Conservation (phyloP, 2,113 vertebrate species). For the Rhinopomastus cyanomelas region DNA sequence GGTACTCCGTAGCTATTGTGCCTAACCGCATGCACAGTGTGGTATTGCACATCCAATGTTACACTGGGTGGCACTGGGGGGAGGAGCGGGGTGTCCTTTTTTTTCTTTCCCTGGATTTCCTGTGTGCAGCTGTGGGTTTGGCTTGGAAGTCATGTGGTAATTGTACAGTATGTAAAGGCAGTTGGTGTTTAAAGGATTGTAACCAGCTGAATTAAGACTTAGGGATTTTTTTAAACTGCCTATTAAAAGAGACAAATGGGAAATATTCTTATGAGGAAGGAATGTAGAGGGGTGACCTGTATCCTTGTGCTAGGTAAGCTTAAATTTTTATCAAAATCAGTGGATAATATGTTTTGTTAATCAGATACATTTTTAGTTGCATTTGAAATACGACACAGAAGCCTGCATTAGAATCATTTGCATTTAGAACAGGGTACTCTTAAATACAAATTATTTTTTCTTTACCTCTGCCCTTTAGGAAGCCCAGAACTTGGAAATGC, state of each 20-base stretch:
- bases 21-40: background rate
- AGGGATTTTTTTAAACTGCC: background rate
- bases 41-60: background rate
- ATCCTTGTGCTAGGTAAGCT: background rate
- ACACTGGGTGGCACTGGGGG: background rate
- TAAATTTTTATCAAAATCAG: background rate
- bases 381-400: background rate
- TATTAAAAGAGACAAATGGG: slow-evolving; percentile 1
- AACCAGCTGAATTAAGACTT: slow-evolving; percentile 34
- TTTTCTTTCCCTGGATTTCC: background rate
- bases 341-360: background rate
- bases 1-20: background rate
- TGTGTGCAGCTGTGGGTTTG: slow-evolving; percentile 25
- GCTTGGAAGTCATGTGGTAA: background rate
- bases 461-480: rapidly evolving
- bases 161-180: background rate
- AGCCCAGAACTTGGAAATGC: background rate
- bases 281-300: background rate
- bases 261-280: background rate
- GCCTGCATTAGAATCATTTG: background rate
- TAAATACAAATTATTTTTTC: background rate
- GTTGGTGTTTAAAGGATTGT: slow-evolving; percentile 27
- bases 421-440: background rate
- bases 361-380: background rate
- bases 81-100: background rate